These are phyloP conservation scores for Sebastes reedi DNA, from an alignment of 2,797 vertebrate species.

Conservation along the genomic window DNA sequence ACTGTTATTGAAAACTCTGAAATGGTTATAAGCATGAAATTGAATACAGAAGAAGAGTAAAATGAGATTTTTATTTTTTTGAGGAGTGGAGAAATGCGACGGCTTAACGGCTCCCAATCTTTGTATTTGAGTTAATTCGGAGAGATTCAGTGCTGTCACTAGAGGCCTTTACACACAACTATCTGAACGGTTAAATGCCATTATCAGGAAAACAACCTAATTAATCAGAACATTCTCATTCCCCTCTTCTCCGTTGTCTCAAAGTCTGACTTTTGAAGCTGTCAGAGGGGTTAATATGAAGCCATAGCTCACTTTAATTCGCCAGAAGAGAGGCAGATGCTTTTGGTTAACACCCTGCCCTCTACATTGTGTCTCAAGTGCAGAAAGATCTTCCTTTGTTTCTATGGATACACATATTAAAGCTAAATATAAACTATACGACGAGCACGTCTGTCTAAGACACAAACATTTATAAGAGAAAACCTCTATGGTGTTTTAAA, in stretches of 20 bases:
- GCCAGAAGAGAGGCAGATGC: neutral
- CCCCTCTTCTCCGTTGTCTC: neutral
- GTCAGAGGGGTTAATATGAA: slow-evolving; percentile 24
- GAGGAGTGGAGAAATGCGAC: neutral
- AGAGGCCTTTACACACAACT: slow-evolving; percentile 4
- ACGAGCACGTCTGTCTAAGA: neutral
- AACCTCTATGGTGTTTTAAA: neutral
- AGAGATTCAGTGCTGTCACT: slow-evolving; percentile 13
- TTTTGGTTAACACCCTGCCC: neutral
- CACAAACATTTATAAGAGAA: neutral
- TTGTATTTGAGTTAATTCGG: slow-evolving; percentile 44
- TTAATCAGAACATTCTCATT: slow-evolving; percentile 28
- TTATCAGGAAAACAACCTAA: slow-evolving; percentile 40
- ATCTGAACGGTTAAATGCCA: slow-evolving; percentile 16
- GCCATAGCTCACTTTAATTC: slow-evolving; percentile 14
- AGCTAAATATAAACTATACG: slow-evolving; percentile 28
- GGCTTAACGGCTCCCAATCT: slow-evolving; percentile 32
- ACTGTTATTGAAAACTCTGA: slow-evolving; percentile 66
- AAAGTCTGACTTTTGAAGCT: slow-evolving; percentile 17
- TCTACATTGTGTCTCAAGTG: neutral
- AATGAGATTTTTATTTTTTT: slow-evolving; percentile 40
- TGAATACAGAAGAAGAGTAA: slow-evolving; percentile 64
- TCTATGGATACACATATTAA: slow-evolving; percentile 39
- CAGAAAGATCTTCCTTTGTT: slow-evolving; percentile 31
- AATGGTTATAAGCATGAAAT: slow-evolving; percentile 75